Base-by-base conservation (phyloP, 1,140 invertebrate genomes). In the Papilio machaon region DNA sequence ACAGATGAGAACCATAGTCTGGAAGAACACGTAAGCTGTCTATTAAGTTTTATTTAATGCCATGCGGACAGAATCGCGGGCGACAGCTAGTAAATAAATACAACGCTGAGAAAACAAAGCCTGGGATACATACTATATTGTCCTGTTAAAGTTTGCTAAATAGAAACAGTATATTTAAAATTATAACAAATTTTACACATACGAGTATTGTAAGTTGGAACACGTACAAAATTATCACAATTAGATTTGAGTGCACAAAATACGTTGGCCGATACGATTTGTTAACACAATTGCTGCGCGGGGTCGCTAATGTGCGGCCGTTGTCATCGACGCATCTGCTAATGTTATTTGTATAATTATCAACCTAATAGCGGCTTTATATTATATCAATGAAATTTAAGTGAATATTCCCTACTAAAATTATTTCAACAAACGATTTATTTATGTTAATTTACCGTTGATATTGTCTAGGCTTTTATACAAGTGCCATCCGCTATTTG, bases 331-430 rank as follows among this genome's bases (percentile, higher is more conserved):
- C 77, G 77, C 38, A 17, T 19, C 15, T 35, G 77, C 60, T 79
- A 79, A 79, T 79, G 60, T 79, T 79, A 60, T 79, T 79, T 79
- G 77, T 79, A 60, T 64, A 79, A 79, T 79, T 79, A 79, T 79
- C 77, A 52, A 19, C 13, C 58, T 64, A 79, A 79, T 79, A 38
- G 77, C n/a, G 77, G 77, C 10, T 38, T 79, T 64, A 79, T 64
- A 79, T 64, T 64, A 79, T 64, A 79, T 79, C 77, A 64, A 79
- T 79, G n/a, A 79, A 64, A 79, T 79, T 79, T 64, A 46, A 76
- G 23, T 76, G 43, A 76, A 79, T 79, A n/a, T 54, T 3, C 30
- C 52, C 30, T 35, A 9, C 47, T 54, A 77, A 30, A 77, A 77
- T 58, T 58, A 77, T 77, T 77, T 49, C 30, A 30, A 30, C 30